Conservation (phyloP, 1,140 invertebrate genomes). For the Sesamia nonagrioides region DNA sequence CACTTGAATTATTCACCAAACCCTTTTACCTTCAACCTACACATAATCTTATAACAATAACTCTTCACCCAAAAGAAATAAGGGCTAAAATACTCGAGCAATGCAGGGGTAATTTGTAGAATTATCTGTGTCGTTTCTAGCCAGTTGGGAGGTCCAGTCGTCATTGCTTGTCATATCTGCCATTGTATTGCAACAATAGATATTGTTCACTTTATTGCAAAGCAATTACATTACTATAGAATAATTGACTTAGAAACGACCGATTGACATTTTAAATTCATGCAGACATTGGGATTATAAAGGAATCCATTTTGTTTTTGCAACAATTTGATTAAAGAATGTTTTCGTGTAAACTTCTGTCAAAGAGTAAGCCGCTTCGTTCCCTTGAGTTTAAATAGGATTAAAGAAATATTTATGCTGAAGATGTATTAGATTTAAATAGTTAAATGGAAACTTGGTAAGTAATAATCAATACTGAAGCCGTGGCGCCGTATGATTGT, state of each 20-base stretch:
- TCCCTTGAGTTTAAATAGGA: not conserved
- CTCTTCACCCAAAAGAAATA: not conserved
- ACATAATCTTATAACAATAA: not conserved
- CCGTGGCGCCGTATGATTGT: conserved; percentile 9
- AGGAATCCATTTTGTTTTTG: conserved; percentile 25
- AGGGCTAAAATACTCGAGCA: not conserved
- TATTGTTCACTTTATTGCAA: conserved; percentile 39
- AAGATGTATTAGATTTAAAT: not conserved
- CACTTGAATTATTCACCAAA: conserved; percentile 14
- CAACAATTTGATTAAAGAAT: not conserved
- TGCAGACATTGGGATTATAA: not conserved
- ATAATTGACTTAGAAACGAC: conserved; percentile 25
- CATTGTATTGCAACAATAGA: conserved; percentile 40
- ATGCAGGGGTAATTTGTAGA: not conserved
- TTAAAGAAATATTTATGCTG: conserved; percentile 22
- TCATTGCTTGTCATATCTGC: conserved; percentile 41
- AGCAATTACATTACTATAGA: conserved; percentile 36
- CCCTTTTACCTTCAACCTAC: not conserved
- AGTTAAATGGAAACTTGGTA: not conserved
- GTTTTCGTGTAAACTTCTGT: conserved; percentile 6
- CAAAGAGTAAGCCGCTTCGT: not conserved
- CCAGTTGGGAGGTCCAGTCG: conserved; percentile 38
- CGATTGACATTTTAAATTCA: conserved; percentile 57
- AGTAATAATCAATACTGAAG: not conserved
- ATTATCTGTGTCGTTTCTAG: conserved; percentile 4